Base-by-base conservation (phyloP, 1,140 invertebrate genomes). In the Procambarus clarkii region DNA sequence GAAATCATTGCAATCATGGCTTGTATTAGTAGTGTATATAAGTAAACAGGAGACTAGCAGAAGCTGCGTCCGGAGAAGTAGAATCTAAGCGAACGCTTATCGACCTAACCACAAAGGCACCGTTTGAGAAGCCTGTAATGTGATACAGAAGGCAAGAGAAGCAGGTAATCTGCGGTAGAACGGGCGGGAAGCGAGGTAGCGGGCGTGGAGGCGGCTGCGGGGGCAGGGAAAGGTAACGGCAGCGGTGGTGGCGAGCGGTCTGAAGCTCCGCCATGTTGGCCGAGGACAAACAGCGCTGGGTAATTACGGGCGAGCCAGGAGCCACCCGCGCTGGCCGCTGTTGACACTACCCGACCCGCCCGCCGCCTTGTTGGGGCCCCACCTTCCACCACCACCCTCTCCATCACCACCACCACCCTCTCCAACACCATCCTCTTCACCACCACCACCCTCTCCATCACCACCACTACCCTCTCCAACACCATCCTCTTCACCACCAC, bases 281-380 rank as follows among this genome's bases (percentile, higher is more conserved):
- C 15, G 82, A 85, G 76, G 82, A 86, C 88, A 91, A 91, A 91
- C 88, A 91, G 82, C 48, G 88, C 54, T 91, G 60, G 88, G 88
- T 91, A 91, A 91, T 91, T 91, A 91, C 88, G 85, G 85, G 64
- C 87, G 87, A 81, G 87, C 77, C 80, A 81, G 87, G 77, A 89
- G 79, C 87, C 87, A 79, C 60, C 87, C 87, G 54, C 46, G 44
- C 79, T 81, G 78, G 78, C 87, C 87, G 64, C 60, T 89, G 79
- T 81, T 82, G 79, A 89, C 87, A 82, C 69, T 71, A 46, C 60
- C 64, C 69, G 76, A 46, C 71, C 74, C 64, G 60, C 80, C 50
- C 80, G 21, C 81, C 81, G 69, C 69, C 84, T 86, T 86, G 84
- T 86, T 86, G 84, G 69, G 69, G 24, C 77, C 34, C 58, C 60